phyloP scores from a whole-genome alignment of 2,113 vertebrate genomes.

The Xenopus laevis region DNA sequence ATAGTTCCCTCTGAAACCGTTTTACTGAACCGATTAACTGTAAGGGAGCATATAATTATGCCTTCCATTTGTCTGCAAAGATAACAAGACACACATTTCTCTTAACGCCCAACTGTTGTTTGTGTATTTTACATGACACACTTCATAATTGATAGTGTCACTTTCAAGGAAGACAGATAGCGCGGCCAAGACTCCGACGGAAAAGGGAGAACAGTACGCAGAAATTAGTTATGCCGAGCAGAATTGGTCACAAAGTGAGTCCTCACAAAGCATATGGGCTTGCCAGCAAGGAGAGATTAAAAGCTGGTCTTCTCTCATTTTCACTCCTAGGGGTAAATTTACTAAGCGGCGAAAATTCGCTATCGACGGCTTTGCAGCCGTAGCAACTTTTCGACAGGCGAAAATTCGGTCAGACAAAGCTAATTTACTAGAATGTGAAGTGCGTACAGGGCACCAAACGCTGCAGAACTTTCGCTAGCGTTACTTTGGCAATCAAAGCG shows the following conservation, averaged over 20 bases:
- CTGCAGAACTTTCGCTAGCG: too few relatives aligned
- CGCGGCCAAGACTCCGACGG: slow-evolving; percentile 37
- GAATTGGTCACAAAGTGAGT: slow-evolving; percentile 30
- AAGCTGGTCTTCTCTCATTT: slow-evolving; percentile 10
- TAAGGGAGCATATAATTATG: background rate
- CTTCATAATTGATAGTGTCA: slow-evolving; percentile 55
- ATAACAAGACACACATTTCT: background rate
- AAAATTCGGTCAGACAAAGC: too few relatives aligned
- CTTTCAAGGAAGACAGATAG: slow-evolving; percentile 55
- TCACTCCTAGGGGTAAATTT: too few relatives aligned
- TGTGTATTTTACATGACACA: slow-evolving; percentile 49
- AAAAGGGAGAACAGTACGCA: slow-evolving; percentile 39
- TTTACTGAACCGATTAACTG: too few relatives aligned
- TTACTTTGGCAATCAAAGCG: too few relatives aligned
- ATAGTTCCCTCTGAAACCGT: too few relatives aligned
- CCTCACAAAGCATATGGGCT: slow-evolving; percentile 36
- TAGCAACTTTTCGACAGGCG: too few relatives aligned
- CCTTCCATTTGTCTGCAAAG: slow-evolving; percentile 20
- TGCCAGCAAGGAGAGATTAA: slow-evolving; percentile 46
- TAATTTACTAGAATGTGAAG: too few relatives aligned
- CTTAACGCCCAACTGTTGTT: background rate
- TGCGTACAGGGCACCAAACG: too few relatives aligned
- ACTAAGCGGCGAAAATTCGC: too few relatives aligned
- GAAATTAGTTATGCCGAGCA: slow-evolving; percentile 35
- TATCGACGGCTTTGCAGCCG: too few relatives aligned